Percentiles rank a stretch among this genome's conserved stretches.
phyloP scores from a whole-genome alignment of 1,140 invertebrate species.

The Tetramorium alpestre region DNA sequence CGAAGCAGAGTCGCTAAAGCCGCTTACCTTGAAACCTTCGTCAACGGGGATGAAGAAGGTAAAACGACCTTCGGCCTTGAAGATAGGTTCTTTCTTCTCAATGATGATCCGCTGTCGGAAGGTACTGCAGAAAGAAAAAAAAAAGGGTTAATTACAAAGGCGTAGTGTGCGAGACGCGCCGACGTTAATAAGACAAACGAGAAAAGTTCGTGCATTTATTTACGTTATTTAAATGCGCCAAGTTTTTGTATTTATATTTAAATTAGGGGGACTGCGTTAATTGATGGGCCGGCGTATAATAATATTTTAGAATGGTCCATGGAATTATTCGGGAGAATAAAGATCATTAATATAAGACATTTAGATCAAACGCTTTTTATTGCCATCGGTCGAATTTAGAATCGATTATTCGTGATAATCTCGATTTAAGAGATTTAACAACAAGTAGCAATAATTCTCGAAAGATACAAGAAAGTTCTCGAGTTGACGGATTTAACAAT shows the following conservation, averaged over 20 bases:
- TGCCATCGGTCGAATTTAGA: too few relatives aligned
- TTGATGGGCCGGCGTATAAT: background rate
- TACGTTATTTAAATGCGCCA: constrained; percentile 38
- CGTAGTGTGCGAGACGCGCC: background rate
- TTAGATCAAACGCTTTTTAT: background rate
- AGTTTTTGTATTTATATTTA: constrained; percentile 59
- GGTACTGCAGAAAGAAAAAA: constrained; percentile 84
- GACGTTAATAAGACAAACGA: constrained; percentile 54
- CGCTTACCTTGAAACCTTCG: constrained; percentile 92
- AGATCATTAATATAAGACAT: background rate
- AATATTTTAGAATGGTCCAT: background rate
- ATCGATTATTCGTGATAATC: background rate
- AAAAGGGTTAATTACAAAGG: constrained; percentile 59
- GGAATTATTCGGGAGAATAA: background rate
- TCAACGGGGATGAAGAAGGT: constrained; percentile 97
- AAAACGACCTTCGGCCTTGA: constrained; percentile 91
- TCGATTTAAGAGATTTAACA: background rate
- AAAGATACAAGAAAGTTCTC: background rate
- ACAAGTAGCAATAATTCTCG: background rate
- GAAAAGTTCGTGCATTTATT: constrained; percentile 58
- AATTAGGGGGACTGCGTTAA: constrained; percentile 38
- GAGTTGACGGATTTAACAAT: background rate
- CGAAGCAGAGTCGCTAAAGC: constrained; percentile 57
- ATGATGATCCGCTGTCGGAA: constrained; percentile 91
- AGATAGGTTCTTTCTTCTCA: constrained; percentile 91